Conservation (phyloP, 30 jellyfish, hydroid and myxozoan species). For the Cassiopea xamachana region DNA sequence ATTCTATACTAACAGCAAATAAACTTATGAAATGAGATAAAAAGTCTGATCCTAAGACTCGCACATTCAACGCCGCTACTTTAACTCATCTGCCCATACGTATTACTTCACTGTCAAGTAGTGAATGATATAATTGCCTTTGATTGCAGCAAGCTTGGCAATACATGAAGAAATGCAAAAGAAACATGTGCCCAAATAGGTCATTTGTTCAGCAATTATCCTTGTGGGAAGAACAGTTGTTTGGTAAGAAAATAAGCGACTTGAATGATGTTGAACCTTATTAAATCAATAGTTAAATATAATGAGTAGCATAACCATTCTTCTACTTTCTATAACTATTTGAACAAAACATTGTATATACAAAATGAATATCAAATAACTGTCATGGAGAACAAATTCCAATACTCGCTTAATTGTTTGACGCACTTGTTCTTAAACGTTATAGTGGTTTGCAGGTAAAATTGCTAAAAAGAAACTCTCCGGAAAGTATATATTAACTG, state of each 20-base stretch:
- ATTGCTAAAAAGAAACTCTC: too few species aligned
- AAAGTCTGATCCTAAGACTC: too few species aligned
- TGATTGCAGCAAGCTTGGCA: conserved; percentile 50
- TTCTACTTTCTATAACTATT: not conserved
- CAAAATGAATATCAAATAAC: not conserved
- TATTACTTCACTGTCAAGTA: too few species aligned
- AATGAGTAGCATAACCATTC: not conserved
- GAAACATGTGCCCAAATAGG: conserved; percentile 75
- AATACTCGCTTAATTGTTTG: too few species aligned
- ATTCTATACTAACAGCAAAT: too few species aligned
- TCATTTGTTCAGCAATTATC: conserved; percentile 56
- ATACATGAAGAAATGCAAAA: conserved; percentile 57
- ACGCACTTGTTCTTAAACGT: too few species aligned
- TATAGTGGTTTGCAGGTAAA: too few species aligned
- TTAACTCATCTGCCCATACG: too few species aligned
- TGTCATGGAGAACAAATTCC: not conserved
- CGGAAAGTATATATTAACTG: too few species aligned
- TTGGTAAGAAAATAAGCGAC: conserved; percentile 69
- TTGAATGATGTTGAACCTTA: conserved; percentile 9
- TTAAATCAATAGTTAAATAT: not conserved
- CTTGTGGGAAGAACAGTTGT: conserved; percentile 72
- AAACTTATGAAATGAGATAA: too few species aligned
- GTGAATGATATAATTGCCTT: too few species aligned
- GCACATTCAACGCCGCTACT: too few species aligned
- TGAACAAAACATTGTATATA: not conserved